Evolutionary conservation across 2,113 vertebrate genomes (phyloP).

Genomic region (Cebus imitator): DNA sequence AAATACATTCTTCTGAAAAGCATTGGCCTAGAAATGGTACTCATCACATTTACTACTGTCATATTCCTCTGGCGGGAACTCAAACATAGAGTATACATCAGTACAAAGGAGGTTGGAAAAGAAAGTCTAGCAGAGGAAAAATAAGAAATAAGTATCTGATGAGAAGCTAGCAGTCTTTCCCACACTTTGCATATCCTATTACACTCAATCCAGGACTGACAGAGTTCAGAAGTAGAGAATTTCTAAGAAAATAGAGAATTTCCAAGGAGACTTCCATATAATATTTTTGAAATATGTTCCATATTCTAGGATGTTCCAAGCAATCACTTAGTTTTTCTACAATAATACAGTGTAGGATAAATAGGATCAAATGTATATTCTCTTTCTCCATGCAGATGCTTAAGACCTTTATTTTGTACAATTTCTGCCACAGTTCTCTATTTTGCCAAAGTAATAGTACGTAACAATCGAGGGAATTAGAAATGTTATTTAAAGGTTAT

Average conservation of each 20-base stretch:
- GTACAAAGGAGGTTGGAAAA: neutral
- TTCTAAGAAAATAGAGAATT: neutral
- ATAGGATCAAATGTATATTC: neutral
- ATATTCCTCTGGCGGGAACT: neutral
- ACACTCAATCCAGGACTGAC: neutral
- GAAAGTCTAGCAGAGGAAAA: neutral
- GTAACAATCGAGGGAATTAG: neutral
- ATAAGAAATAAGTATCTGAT: neutral
- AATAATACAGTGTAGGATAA: neutral
- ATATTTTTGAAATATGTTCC: neutral
- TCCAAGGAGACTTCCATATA: neutral
- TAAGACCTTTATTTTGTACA: neutral
- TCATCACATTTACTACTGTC: neutral
- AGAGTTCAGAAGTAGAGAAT: neutral
- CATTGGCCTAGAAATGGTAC: neutral
- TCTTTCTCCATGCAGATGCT: neutral
- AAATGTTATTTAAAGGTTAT: conserved; percentile 44
- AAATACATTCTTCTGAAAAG: neutral
- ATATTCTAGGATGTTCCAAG: neutral
- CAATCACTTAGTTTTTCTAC: neutral
- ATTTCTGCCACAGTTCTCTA: conserved; percentile 44
- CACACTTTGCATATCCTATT: neutral
- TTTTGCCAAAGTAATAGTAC: neutral
- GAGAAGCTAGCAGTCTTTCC: neutral
- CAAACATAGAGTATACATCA: neutral